Evolutionary conservation across 2,113 vertebrate genomes (phyloP).

Genomic region (Pteruthius melanotis): DNA sequence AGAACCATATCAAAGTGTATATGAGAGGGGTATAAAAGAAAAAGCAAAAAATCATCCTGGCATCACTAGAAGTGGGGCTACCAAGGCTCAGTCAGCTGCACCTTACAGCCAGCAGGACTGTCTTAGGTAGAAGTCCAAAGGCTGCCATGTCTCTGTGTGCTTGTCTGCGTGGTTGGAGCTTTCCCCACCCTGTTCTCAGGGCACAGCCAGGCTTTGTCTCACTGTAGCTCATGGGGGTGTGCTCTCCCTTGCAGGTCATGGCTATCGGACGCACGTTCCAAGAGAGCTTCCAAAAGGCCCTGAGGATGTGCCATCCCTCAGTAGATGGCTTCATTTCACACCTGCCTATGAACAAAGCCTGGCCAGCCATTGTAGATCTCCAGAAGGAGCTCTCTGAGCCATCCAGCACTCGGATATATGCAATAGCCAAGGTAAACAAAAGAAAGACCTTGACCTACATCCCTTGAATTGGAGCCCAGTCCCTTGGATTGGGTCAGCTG

Average conservation of each 20-base stretch:
- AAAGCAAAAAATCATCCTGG: too few relatives aligned
- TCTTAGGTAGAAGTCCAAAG: not conserved
- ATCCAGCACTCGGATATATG: constrained; percentile 87
- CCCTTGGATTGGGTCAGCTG: not conserved
- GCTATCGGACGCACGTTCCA: constrained; percentile 93
- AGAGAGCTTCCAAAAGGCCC: constrained; percentile 93
- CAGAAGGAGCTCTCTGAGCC: constrained; percentile 84
- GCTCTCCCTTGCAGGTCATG: constrained; percentile 81
- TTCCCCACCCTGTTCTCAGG: not conserved
- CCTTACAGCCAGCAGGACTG: not conserved
- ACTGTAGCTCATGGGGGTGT: not conserved
- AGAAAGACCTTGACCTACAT: not conserved
- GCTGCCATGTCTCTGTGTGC: not conserved
- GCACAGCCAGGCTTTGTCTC: not conserved
- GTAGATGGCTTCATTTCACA: constrained; percentile 85
- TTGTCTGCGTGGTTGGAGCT: not conserved
- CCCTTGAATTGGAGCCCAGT: not conserved
- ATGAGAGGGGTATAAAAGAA: too few relatives aligned
- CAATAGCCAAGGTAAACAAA: constrained; percentile 88
- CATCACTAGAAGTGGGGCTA: not conserved
- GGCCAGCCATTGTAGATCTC: constrained; percentile 77
- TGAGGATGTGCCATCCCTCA: constrained; percentile 94
- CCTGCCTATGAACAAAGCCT: constrained; percentile 88
- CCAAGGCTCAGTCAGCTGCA: not conserved
- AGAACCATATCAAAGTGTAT: too few relatives aligned